Base-by-base conservation (phyloP, 2,113 vertebrate genomes). In the Polypterus bichir region DNA sequence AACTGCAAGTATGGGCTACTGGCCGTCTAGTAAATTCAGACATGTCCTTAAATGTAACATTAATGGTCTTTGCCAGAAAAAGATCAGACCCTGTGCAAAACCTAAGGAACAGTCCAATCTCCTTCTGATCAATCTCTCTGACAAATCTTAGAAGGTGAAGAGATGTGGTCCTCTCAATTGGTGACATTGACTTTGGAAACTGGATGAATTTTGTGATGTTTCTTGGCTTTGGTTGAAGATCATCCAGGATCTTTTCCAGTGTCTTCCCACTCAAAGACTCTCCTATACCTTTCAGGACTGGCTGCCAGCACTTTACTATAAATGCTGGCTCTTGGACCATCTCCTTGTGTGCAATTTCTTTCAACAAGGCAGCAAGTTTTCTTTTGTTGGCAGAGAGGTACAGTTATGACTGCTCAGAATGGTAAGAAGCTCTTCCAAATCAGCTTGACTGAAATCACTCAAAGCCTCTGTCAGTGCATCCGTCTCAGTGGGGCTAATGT, bases 381-480 rank as follows among this genome's bases (percentile, higher is more conserved):
- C 4, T 52, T 66, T 60, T 5, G 53, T 59, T 47, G 60, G 65
- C 3, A 66, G 60, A 44, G 45, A 8, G 3, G 54, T 62, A 55
- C 54, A 66, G 54, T 62, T 62, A 60, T n/a, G 54, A 62, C 59
- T 66, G 60, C 65, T 58, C 2, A 66, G 60, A 11, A 66, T 57
- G 10, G 11, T 57, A n/a, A 66, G 47, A 10, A 64, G n/a, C 27
- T 59, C 62, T 45, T 69, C 61, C 7, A 65, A 56, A 54, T 60
- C 68, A 45, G 64, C 61, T 8, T 56, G 47, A 7, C 53, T 47
- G 11, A 66, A 66, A 48, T 66, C 59, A 47, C 63, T 9, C 3
- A 69, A 47, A 4, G 68, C 64, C 58, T 69, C 61, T 11, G 27
- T 66, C 44, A 66, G 44, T 6, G 57, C 61, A 63, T 66, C 67